Percentiles rank a stretch among this genome's conserved stretches.
Evolutionary conservation across 2,888 invertebrate genomes (phyloP).

Genomic region (Melieria omissa): DNA sequence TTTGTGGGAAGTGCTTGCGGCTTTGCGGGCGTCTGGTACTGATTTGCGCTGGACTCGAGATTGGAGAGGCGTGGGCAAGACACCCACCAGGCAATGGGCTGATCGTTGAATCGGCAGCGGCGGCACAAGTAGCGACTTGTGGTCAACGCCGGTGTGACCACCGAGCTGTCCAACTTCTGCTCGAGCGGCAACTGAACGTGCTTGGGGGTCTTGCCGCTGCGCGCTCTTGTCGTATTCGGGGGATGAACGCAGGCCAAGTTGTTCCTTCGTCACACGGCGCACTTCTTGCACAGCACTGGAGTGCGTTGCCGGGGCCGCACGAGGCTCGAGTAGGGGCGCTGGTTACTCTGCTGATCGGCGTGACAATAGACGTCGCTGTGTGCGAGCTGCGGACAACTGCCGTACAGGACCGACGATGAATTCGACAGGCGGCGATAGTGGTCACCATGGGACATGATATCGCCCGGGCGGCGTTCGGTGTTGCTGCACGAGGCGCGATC

Average conservation of each 20-base stretch:
- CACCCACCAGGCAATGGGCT: slow-evolving; percentile 65
- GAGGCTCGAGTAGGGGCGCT: slow-evolving; percentile 50
- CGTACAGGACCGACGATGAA: slow-evolving; percentile 60
- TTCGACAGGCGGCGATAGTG: slow-evolving; percentile 56
- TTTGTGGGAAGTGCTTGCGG: not conserved
- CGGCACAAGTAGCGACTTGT: slow-evolving; percentile 55
- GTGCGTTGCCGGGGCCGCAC: slow-evolving; percentile 50
- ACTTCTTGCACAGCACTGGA: slow-evolving; percentile 61
- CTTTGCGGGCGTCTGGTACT: not conserved
- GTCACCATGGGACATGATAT: slow-evolving; percentile 59
- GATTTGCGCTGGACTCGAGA: slow-evolving; percentile 47
- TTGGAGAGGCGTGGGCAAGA: slow-evolving; percentile 65
- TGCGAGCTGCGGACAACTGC: slow-evolving; percentile 63
- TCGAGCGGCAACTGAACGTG: slow-evolving; percentile 35
- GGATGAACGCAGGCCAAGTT: slow-evolving; percentile 62
- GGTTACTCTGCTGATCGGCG: not conserved
- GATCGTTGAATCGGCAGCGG: slow-evolving; percentile 63
- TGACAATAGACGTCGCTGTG: slow-evolving; percentile 37
- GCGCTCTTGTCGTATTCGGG: slow-evolving; percentile 19
- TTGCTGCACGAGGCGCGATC: slow-evolving; percentile 51
- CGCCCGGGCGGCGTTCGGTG: slow-evolving; percentile 48
- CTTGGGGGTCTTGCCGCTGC: not conserved
- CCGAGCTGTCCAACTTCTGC: slow-evolving; percentile 40
- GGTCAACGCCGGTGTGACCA: slow-evolving; percentile 46
- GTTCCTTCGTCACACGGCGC: slow-evolving; percentile 66